Base-by-base conservation (phyloP, 2,113 vertebrate genomes). In the Malurus melanocephalus region DNA sequence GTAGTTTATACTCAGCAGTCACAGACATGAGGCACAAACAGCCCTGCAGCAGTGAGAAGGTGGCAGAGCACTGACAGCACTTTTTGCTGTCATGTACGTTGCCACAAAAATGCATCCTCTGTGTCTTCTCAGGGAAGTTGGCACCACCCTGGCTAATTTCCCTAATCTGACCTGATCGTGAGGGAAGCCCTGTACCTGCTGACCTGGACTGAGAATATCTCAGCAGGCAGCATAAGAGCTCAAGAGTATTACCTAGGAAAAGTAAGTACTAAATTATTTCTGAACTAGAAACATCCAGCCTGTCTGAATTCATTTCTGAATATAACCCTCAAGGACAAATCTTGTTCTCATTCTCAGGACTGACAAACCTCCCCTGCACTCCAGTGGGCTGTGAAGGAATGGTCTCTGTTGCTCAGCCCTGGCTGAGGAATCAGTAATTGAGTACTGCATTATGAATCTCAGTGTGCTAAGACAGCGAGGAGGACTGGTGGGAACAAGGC, bases 301-400 rank as follows among this genome's bases (percentile, higher is more conserved):
- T 87, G 62, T 40, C 53, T 74, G 67, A 86, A 84, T 52, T 79
- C 0, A 89, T 64, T 85, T 89, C 81, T 67, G 81, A 85, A 67
- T 82, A 82, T 42, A 92, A 40, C 23, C 48, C 21, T 94, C 66
- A 90, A 94, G 82, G 76, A 52, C 65, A 80, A 89, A 69, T 72
- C 67, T 71, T 73, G 33, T n/a, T 91, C 49, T 48, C 62, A 1
- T 80, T 68, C 52, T 43, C 79, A 77, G 48, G 56, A 87, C 43
- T 27, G 49, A 73, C 62, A 94, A 69, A 40, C 16, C 23, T 43
- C 38, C 52, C 65, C 60, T 85, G 52, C 27, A 28, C 16, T 52
- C 55, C 77, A 78, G 57, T 4, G 16, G 42, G 56, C 76, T 30
- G 15, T 43, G 59, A 60, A 65, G 13, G 33, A 56, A 77, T 6